Percentiles rank a stretch among this genome's conserved stretches.
Evolutionary conservation across 1,140 invertebrate genomes (phyloP).

Genomic region (Leptopilina clavipes): DNA sequence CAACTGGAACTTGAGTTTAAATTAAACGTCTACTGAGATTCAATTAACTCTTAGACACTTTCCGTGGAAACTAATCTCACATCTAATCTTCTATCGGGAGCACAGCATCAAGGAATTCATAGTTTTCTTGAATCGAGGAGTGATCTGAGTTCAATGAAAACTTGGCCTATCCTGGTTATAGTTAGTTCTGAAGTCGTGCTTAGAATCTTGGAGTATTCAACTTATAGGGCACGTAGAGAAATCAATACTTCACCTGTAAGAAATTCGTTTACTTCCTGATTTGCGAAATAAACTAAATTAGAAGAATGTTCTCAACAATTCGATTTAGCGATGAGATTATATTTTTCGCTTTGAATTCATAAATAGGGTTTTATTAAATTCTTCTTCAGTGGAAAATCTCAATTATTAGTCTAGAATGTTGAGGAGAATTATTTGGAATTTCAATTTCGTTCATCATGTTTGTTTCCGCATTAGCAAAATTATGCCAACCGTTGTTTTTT

Average conservation of each 20-base stretch:
- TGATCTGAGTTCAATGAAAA: constrained; percentile 33
- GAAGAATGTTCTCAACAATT: not conserved
- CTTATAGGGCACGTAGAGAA: constrained; percentile 16
- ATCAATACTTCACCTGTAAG: constrained; percentile 24
- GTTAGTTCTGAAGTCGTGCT: constrained; percentile 32
- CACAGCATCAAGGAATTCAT: constrained; percentile 4
- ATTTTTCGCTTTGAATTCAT: no score
- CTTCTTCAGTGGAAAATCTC: no score
- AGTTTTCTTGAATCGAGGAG: constrained; percentile 11
- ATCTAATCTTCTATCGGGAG: constrained; percentile 2
- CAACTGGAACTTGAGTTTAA: not conserved
- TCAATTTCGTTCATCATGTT: no score
- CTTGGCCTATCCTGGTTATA: constrained; percentile 19
- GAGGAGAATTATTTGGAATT: no score
- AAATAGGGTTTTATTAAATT: no score
- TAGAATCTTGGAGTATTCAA: constrained; percentile 9
- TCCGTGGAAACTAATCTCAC: constrained; percentile 4
- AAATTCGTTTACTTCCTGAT: constrained; percentile 8
- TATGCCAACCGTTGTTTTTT: no score
- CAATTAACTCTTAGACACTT: constrained; percentile 20
- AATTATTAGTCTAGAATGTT: no score
- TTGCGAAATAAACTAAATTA: not conserved
- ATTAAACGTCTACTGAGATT: not conserved
- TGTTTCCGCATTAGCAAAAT: no score
- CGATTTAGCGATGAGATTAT: not conserved